Evolutionary conservation across 2,797 vertebrate genomes (phyloP), one percentile per base, ranked within the genome.

Genomic region (Poeciliopsis infans): DNA sequence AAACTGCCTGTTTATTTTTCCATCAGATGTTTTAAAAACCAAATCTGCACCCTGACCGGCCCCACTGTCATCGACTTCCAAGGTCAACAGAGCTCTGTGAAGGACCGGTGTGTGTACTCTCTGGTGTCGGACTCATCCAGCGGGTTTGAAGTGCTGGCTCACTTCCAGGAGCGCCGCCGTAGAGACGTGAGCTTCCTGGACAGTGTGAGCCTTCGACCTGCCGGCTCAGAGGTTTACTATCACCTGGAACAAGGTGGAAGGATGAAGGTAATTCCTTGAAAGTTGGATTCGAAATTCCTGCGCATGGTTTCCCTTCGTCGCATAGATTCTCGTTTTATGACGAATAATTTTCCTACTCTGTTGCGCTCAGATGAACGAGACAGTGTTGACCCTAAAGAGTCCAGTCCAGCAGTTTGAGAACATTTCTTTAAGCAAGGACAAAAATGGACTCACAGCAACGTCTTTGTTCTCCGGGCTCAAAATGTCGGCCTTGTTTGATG

Each of bases 401-500:
- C 74, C 74, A 3, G 66, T 43, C 15, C 73, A 64, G 70, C 3
- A 79, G 12, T 59, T 88, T 33, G 45, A 80, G 0, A 79, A 82
- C 4, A 83, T 91, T 76, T 20, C 78, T 75, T 57, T 91, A 23
- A 79, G n/a, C 0, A 87, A 59, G 47, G 79, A 66, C 73, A 33
- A 25, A 39, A 57, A 6, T 1, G 86, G 88, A 70, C 72, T 90
- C 36, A 88, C 81, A 3, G 87, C 85, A 25, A 72, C 74, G n/a
- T 36, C 83, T 13, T 72, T 61, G 0, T 31, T 33, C 5, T 76
- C 77, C 8, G 57, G 55, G 49, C 18, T 76, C 68, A 83, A 13
- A 0, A 15, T 84, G 1, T 83, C 81, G 7, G 76, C 88, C 39
- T 28, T 73, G 74, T 91, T 91, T 78, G 71, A 87, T 16, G 80